Conservation (phyloP, 1,140 invertebrate species). For the Brachionus rubens region DNA sequence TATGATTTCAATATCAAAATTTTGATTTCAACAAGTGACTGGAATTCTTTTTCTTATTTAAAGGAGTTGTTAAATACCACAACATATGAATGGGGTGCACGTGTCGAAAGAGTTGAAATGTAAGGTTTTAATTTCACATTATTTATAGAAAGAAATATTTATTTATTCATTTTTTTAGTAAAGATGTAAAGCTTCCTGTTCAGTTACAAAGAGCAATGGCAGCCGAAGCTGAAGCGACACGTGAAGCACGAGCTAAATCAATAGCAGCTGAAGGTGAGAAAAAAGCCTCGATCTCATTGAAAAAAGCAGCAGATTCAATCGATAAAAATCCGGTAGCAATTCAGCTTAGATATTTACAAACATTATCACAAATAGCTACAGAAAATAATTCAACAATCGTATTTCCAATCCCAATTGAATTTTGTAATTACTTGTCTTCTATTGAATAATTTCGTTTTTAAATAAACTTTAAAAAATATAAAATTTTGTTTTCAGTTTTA, state of each 20-base stretch:
- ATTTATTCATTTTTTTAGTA: slow-evolving; percentile 46
- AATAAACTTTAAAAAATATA: too few species aligned
- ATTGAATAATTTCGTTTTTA: not conserved
- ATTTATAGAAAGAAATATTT: too few species aligned
- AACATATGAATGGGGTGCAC: slow-evolving; percentile 39
- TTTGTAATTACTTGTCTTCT: slow-evolving; percentile 62
- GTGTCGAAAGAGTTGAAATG: slow-evolving; percentile 43
- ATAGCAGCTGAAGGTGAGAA: slow-evolving; percentile 47
- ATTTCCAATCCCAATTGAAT: slow-evolving; percentile 88
- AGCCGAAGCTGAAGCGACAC: slow-evolving; percentile 55
- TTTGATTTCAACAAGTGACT: too few species aligned
- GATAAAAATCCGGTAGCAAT: slow-evolving; percentile 70
- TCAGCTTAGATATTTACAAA: slow-evolving; percentile 75
- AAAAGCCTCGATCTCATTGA: slow-evolving; percentile 35
- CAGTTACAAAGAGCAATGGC: slow-evolving; percentile 55
- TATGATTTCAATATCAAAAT: not conserved
- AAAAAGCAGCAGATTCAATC: slow-evolving; percentile 36
- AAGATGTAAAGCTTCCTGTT: slow-evolving; percentile 51
- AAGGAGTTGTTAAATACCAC: slow-evolving; percentile 18
- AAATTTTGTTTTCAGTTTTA: too few species aligned
- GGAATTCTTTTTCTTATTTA: slow-evolving; percentile 7
- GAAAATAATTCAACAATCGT: slow-evolving; percentile 98
- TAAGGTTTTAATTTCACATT: not conserved
- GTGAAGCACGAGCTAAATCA: slow-evolving; percentile 55
- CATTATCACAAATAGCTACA: slow-evolving; percentile 86